Conservation (phyloP, 2,888 invertebrate species). For the Perizoma affinitatum region DNA sequence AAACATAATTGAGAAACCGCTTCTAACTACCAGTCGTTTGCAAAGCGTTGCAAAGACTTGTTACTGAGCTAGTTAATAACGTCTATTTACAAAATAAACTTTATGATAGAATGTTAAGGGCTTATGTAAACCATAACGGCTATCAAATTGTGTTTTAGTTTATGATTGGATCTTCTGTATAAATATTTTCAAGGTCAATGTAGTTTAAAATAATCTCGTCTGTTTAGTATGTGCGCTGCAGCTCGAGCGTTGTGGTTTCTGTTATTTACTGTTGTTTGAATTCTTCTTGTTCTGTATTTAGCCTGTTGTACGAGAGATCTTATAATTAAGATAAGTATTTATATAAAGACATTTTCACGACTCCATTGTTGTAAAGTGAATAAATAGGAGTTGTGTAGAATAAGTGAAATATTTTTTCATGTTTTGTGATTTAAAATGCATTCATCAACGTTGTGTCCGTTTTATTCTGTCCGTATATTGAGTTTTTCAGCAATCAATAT, state of each 20-base stretch:
- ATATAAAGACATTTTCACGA: neutral
- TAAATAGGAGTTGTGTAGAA: neutral
- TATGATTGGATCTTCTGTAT: conserved; percentile 7
- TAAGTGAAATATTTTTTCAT: neutral
- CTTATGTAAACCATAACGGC: conserved; percentile 1
- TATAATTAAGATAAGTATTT: neutral
- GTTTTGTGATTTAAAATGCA: conserved; percentile 12
- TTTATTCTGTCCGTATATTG: too few relatives aligned
- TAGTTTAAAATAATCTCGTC: conserved; percentile 7
- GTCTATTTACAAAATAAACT: conserved; percentile 8
- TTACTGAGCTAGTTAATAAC: conserved; percentile 3
- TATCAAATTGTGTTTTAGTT: neutral
- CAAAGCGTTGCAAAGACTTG: neutral
- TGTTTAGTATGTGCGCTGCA: conserved; percentile 9
- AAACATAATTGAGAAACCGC: conserved; percentile 5
- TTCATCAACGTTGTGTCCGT: conserved; percentile 10
- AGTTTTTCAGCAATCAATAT: conserved; percentile 6
- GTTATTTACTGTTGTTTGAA: neutral
- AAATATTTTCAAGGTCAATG: conserved; percentile 19
- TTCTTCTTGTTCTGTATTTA: conserved; percentile 1
- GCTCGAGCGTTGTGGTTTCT: neutral
- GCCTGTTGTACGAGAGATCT: conserved; percentile 6
- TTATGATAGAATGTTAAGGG: conserved; percentile 10
- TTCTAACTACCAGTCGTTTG: neutral
- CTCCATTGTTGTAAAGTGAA: neutral